Evolutionary conservation across 1,140 invertebrate genomes (phyloP).

Genomic region (Atta texana): DNA sequence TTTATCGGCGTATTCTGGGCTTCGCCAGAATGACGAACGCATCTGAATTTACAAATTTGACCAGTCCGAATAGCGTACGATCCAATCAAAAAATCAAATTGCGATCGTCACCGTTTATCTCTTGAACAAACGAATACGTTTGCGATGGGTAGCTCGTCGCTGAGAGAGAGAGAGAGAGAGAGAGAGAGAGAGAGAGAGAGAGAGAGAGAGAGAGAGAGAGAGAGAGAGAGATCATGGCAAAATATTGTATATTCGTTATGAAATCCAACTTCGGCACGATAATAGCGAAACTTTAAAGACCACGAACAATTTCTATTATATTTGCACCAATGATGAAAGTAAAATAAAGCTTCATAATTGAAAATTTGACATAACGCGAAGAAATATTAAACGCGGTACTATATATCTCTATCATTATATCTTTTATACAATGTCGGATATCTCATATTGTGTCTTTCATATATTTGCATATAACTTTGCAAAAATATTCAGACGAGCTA

Average conservation of each 20-base stretch:
- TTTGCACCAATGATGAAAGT: slow-evolving; percentile 17
- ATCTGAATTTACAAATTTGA: slow-evolving; percentile 54
- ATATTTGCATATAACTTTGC: background rate
- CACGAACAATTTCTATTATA: slow-evolving; percentile 29
- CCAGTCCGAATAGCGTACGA: slow-evolving; percentile 23
- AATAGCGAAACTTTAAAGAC: background rate
- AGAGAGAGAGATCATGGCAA: slow-evolving; percentile 24
- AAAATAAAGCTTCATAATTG: slow-evolving; percentile 27
- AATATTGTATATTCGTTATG: slow-evolving; percentile 28
- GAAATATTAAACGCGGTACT: background rate
- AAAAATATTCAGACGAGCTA: background rate
- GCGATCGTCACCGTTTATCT: slow-evolving; percentile 55
- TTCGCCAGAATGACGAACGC: slow-evolving; percentile 41
- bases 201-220: background rate
- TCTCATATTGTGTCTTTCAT: background rate
- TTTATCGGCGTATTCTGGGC: slow-evolving; percentile 51
- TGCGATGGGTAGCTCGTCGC: slow-evolving; percentile 26
- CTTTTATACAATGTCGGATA: background rate
- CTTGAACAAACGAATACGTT: slow-evolving; percentile 47
- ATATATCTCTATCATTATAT: background rate
- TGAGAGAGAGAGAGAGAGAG: background rate
- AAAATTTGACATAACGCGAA: slow-evolving; percentile 3
- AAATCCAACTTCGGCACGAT: slow-evolving; percentile 1
- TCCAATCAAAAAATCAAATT: slow-evolving; percentile 63
- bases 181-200: too few relatives aligned